Conservation (phyloP, 2,888 invertebrate genomes). For the Microplitis deprimator region DNA sequence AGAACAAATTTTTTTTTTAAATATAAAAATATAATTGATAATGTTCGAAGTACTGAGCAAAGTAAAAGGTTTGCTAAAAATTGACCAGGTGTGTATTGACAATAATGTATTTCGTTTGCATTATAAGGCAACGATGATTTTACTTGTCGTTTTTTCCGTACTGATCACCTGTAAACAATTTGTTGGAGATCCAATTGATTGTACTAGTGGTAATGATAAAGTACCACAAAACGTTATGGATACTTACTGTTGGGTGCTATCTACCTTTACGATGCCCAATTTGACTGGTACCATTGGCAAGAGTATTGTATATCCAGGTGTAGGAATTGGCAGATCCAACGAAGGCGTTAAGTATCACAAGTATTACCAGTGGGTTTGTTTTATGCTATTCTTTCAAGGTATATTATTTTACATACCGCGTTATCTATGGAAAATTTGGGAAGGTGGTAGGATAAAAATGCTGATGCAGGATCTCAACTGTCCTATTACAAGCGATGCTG, state of each 20-base stretch:
- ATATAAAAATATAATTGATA: conserved; percentile 8
- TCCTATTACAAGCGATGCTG: conserved; percentile 76
- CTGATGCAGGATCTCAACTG: conserved; percentile 75
- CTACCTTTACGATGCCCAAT: conserved; percentile 76
- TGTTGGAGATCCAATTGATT: conserved; percentile 65
- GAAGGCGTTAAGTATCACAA: conserved; percentile 75
- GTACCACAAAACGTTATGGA: conserved; percentile 65
- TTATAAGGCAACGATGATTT: conserved; percentile 58
- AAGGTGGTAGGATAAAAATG: conserved; percentile 77
- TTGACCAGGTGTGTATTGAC: conserved; percentile 51
- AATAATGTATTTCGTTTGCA: conserved; percentile 59
- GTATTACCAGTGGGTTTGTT: conserved; percentile 81
- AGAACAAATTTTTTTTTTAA: neutral
- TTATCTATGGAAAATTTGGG: conserved; percentile 83
- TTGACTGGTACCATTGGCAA: conserved; percentile 73
- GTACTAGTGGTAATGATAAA: conserved; percentile 55
- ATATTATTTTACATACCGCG: conserved; percentile 80
- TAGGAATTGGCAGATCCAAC: conserved; percentile 69
- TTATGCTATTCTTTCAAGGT: conserved; percentile 79
- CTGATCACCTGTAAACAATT: conserved; percentile 63
- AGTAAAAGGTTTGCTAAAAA: conserved; percentile 53
- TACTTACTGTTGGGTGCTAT: conserved; percentile 86
- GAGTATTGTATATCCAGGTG: conserved; percentile 74
- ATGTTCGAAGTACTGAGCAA: conserved; percentile 60
- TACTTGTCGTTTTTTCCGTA: conserved; percentile 57